Conservation (phyloP, 1,140 invertebrate species). For the Zaprionus gabonicus region DNA sequence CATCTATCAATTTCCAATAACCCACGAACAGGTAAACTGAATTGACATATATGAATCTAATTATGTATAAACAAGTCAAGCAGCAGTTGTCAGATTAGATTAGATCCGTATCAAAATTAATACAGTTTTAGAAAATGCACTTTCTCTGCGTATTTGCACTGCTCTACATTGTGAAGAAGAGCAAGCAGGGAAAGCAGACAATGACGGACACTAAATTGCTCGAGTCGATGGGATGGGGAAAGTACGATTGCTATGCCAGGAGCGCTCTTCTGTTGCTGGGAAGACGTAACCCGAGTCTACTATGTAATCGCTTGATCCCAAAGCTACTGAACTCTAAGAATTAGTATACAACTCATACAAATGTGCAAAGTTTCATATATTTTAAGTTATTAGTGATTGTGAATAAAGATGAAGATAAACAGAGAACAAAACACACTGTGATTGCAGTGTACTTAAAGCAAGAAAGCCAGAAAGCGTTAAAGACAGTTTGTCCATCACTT, state of each 20-base stretch:
- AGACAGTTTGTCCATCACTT: not conserved
- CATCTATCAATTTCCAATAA: no score
- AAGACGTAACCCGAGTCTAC: not conserved
- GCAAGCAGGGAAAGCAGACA: not conserved
- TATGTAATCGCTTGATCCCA: not conserved
- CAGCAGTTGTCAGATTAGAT: slow-evolving; percentile 11
- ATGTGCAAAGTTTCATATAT: not conserved
- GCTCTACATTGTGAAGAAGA: slow-evolving; percentile 45
- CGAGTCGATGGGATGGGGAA: not conserved
- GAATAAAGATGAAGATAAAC: not conserved
- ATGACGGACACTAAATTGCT: not conserved
- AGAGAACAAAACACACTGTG: not conserved
- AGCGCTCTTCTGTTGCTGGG: not conserved
- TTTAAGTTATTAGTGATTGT: not conserved
- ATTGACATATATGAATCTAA: not conserved
- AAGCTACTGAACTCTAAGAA: not conserved
- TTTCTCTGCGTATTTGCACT: slow-evolving; percentile 61
- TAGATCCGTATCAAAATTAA: not conserved
- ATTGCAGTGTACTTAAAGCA: not conserved
- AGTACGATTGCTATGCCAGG: not conserved
- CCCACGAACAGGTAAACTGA: no score
- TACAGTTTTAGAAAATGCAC: slow-evolving; percentile 39
- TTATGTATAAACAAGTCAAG: not conserved
- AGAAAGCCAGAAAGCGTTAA: not conserved
- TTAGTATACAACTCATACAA: not conserved